A percentile compares a stretch with the other conserved stretches of the same genome.
Conservation (phyloP, 2,113 vertebrate species). For the Malurus alboscapulatus region DNA sequence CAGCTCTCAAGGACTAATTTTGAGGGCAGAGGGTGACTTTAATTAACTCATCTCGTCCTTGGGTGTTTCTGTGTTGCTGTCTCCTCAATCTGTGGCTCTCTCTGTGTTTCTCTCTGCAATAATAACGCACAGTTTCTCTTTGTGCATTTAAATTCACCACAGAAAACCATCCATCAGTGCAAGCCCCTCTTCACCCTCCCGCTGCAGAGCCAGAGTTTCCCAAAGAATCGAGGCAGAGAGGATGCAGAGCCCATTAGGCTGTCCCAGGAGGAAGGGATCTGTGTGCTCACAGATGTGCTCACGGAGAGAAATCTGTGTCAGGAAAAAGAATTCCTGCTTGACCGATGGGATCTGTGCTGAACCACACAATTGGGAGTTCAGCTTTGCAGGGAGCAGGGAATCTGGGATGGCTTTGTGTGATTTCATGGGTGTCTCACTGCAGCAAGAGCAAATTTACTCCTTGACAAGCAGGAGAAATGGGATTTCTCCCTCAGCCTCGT, state of each 20-base stretch:
- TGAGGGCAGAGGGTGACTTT: neutral
- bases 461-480: neutral
- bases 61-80: neutral
- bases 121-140: neutral
- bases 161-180: neutral
- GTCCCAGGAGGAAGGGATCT: conserved; percentile 28
- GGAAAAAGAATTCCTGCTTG: neutral
- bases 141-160: neutral
- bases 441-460: neutral
- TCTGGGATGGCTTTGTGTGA: neutral
- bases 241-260: conserved; percentile 50
- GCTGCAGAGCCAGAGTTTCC: neutral
- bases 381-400: neutral
- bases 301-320: conserved; percentile 20
- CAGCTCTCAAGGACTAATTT: conserved; percentile 1
- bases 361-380: neutral
- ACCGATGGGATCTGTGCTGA: neutral
- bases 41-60: conserved; percentile 18
- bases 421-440: neutral
- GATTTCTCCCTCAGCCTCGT: neutral
- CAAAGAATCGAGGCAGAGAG: conserved; percentile 19
- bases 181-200: neutral
- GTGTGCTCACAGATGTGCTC: conserved; percentile 56
- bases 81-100: neutral
- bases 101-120: neutral